Evolutionary conservation across 2,113 vertebrate genomes (phyloP), one percentile per base, ranked within the genome.

Genomic region (Amazona vittata): DNA sequence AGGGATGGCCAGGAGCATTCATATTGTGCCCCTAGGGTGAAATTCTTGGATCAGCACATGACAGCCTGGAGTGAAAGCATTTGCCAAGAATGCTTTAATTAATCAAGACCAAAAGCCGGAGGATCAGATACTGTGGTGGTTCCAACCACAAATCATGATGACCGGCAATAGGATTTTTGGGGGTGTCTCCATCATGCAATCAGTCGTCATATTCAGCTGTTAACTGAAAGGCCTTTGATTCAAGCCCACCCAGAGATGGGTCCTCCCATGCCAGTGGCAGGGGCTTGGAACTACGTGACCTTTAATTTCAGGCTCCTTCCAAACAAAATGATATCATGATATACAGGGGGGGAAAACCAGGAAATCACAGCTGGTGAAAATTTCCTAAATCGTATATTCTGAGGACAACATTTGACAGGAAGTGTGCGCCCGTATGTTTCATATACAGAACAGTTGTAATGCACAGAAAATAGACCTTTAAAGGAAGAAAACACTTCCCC

Each of bases 171-270:
- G 10, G 57, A 9, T 11, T 26, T 39, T 31, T 21, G 18, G 11
- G 31, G 39, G 5, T 41, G 86, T 97, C 95, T 97, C 97, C 96
- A 95, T 97, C 97, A 91, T 24, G 46, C 96, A 96, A 95, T 81
- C 2, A 62, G 93, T 95, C 69, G 90, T 92, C 39, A 21, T 35
- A 22, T 97, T 98, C 11, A 35, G 93, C 97, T 97, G 95, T 97
- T 98, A 97, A 98, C 93, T 11, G 55, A 96, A 96, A 97, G 94
- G 89, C 76, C 98, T 97, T 95, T 97, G 97, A 95, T 96, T 98
- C 41, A 22, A 97, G 79, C 96, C 97, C 97, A 97, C 86, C 90
- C 91, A 96, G 96, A 96, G 90, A 97, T 20, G 46, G 0, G 3
- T 3, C 44, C 24, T 15, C 9, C 12, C 52, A 62, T 31, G 17